phyloP scores from a whole-genome alignment of 2,888 invertebrate species.

The Lymantria dispar region DNA sequence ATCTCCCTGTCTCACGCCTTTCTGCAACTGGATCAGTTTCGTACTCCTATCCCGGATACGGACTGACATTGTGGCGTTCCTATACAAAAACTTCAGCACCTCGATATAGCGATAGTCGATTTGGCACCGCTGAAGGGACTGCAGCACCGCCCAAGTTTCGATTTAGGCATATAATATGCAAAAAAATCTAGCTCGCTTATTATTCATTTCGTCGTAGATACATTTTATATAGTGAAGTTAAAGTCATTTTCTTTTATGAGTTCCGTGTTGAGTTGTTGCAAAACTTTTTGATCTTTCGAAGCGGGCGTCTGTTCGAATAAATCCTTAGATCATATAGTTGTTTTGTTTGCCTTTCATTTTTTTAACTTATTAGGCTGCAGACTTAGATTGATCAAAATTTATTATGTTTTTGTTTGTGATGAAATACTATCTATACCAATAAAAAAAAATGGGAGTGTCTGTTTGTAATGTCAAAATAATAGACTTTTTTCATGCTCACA shows the following conservation, averaged over 20 bases:
- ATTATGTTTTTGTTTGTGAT: background rate
- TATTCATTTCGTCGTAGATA: slow-evolving; percentile 18
- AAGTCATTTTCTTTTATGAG: slow-evolving; percentile 32
- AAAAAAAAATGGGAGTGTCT: no score
- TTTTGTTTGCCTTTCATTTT: slow-evolving; percentile 3
- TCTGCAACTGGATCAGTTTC: no score
- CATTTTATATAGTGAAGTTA: slow-evolving; percentile 22
- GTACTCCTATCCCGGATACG: no score
- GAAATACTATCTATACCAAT: background rate
- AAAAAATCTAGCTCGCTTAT: slow-evolving; percentile 1
- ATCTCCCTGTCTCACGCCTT: no score
- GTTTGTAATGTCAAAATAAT: no score
- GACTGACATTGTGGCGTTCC: no score
- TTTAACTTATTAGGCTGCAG: background rate
- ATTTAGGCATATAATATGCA: no score
- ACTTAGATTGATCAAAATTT: background rate
- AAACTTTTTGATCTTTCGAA: slow-evolving; percentile 24
- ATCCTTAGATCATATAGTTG: slow-evolving; percentile 10
- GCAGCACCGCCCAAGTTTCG: no score
- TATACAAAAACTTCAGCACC: no score
- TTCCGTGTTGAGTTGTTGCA: slow-evolving; percentile 21
- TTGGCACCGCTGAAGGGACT: no score
- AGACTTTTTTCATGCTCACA: no score
- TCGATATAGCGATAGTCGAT: no score
- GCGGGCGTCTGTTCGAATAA: slow-evolving; percentile 8